These are phyloP conservation scores for Andrena bicolor DNA, from an alignment of 2,888 invertebrate genomes.

Conservation along the genomic window DNA sequence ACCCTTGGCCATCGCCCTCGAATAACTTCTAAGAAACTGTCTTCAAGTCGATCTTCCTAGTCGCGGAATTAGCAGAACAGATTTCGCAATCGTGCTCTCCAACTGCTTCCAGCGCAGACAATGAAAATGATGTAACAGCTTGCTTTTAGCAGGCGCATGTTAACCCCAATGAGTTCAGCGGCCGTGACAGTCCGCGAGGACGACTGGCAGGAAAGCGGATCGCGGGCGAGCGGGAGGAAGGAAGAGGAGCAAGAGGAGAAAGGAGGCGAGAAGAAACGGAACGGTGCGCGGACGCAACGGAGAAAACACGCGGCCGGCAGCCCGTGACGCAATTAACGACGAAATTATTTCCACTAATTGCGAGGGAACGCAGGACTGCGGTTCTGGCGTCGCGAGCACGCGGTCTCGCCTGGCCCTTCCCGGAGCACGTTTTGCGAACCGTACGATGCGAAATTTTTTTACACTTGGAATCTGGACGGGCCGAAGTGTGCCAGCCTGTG, in stretches of 20 bases:
- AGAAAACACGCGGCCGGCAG: constrained; percentile 63
- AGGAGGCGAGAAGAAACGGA: constrained; percentile 25
- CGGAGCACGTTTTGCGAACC: constrained; percentile 45
- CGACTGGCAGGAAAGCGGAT: constrained; percentile 29
- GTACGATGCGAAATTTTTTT: constrained; percentile 46
- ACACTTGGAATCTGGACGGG: constrained; percentile 32
- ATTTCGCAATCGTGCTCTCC: no score
- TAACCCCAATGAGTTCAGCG: background rate
- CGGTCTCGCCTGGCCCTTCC: background rate
- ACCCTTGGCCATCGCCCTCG: no score
- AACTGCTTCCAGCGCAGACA: no score
- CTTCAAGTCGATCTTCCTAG: no score
- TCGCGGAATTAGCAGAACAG: no score
- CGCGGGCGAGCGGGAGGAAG: constrained; percentile 14
- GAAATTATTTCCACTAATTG: constrained; percentile 72
- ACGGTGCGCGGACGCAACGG: constrained; percentile 49
- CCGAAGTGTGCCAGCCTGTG: constrained; percentile 28
- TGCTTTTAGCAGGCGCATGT: background rate
- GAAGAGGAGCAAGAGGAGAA: constrained; percentile 7
- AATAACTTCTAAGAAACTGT: no score
- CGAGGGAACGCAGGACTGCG: constrained; percentile 44
- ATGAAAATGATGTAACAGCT: no score
- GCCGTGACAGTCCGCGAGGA: background rate
- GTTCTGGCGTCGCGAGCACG: constrained; percentile 30
- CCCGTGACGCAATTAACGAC: constrained; percentile 70